Percentiles rank a stretch among this genome's conserved stretches.
phyloP scores from a whole-genome alignment of 1,140 invertebrate genomes.

The Aphelinus certus region DNA sequence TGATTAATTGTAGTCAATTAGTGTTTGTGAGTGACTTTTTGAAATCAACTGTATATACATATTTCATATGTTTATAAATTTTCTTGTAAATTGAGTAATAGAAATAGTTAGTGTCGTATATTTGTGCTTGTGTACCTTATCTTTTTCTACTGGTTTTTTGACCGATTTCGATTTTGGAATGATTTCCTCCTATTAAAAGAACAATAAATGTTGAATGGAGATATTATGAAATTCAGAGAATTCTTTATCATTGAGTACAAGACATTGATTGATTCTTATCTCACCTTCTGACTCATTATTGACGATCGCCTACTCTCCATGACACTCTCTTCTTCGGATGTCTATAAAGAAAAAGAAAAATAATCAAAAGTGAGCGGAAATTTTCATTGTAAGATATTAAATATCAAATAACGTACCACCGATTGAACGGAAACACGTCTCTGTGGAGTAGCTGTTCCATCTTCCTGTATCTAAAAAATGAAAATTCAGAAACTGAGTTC shows the following conservation, averaged over 20 bases:
- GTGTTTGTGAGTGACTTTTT: too few relatives aligned
- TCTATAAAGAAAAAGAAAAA: constrained; percentile 23
- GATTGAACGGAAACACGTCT: constrained; percentile 55
- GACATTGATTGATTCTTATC: not conserved
- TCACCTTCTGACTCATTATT: constrained; percentile 47
- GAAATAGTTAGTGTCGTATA: constrained; percentile 15
- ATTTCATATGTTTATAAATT: too few relatives aligned
- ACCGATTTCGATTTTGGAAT: constrained; percentile 25
- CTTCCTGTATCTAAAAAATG: constrained; percentile 46
- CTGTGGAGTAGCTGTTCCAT: constrained; percentile 49
- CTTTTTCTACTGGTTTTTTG: constrained; percentile 26
- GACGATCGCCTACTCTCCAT: constrained; percentile 73
- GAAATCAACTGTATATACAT: too few relatives aligned
- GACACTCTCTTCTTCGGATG: constrained; percentile 68
- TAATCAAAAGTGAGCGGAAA: constrained; percentile 14
- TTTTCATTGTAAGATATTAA: constrained; percentile 22
- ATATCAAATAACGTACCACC: constrained; percentile 49
- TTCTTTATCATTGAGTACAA: too few relatives aligned
- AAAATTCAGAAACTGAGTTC: constrained; percentile 4
- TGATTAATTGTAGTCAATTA: too few relatives aligned
- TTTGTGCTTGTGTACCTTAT: constrained; percentile 35
- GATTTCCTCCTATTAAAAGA: constrained; percentile 34
- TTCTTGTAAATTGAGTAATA: too few relatives aligned
- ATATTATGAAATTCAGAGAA: too few relatives aligned
- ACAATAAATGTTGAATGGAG: constrained; percentile 4